Base-by-base conservation (phyloP, 2,888 invertebrate species). In the Tryphoninae sp. region DNA sequence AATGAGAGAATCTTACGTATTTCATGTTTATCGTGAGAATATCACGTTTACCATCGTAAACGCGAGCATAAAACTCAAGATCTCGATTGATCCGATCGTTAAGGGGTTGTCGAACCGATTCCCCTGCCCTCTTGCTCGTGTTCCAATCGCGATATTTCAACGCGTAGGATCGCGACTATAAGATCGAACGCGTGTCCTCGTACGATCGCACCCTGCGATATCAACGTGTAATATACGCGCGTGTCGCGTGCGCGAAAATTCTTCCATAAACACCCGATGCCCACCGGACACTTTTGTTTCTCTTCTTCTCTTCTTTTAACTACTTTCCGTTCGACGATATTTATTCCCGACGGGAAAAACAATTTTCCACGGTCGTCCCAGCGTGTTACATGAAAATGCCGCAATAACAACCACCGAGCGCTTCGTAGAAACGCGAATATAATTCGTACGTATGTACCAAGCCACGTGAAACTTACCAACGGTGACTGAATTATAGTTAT, bases 21-120 rank as follows among this genome's bases (percentile, higher is more conserved):
- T 33, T 33, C 33, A 33, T 33, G 6, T 4, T 33, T 33, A 33
- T 33, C 33, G 33, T 33, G 33, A 33, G 33, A 33, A 33, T 6
- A 33, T 6, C 33, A 33, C 6, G 33, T 33, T 33, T 33, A 33
- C 33, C 6, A 33, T 33, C 33, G 33, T 33, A 6, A 1, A 6
- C 33, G 6, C 6, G 33, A 33, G 13, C 53, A 74, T 61, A 74
- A 45, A 40, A 73, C 71, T 62, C 13, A 45, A 33, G 42, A 64
- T 62, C 45, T 55, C 62, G 61, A 26, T 73, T 69, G n/a, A 69
- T 67, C 79, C 74, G 75, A 81, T 84, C 79, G 79, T 83, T 83
- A 83, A 67, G 74, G 83, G 83, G 82, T 81, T 80, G 81, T 84
- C 79, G 83, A 84, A 83, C 84, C 81, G 77, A 82, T 82, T 82